Evolutionary conservation across 2,888 invertebrate species (phyloP), one percentile per base, ranked within the genome.

Genomic region (Ophion costatus): DNA sequence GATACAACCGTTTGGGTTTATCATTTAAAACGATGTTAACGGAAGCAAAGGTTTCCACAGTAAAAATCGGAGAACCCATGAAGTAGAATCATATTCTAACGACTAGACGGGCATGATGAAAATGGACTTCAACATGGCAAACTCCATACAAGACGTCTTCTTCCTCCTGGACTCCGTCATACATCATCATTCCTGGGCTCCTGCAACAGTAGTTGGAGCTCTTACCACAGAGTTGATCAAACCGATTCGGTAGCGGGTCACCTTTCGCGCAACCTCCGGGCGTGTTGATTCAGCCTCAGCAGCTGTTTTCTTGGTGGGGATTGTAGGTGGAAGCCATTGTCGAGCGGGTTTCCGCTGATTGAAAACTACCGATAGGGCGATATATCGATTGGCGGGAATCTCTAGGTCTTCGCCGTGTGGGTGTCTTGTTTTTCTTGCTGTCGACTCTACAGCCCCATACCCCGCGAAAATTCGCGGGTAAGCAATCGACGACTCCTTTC

Each of bases 341-440:
- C 45, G 61, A 73, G 66, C 70, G 75, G 74, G 82, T 82, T 79
- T 66, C 67, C 76, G 71, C 67, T 79, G 84, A 85, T 82, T 82
- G 84, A 82, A 84, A 85, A 82, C 75, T 82, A 82, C 79, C 82
- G 79, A 82, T 82, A 73, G 82, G 63, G 59, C 75, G 42, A 42
- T 11, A 80, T 82, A 82, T 84, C 82, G 84, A 82, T 84, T 76
- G 81, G 51, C 38, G 14, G 11, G 63, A 70, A 66, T 24, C 80
- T 64, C 64, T 51, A 29, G 51, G 71, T 63, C 70, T 64, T 64
- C 77, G 61, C 10, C 29, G 33, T 45, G 73, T 57, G n/a, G 45
- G 17, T 67, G 57, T 70, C 74, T 81, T 84, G 66, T 84, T 74
- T 66, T 74, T 78, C 56, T 22, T 24, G 38, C 61, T 24, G 20